Evolutionary conservation across 2,113 vertebrate species (phyloP), one percentile per base, ranked within the genome.

Genomic region (Hippocampus guttulatus): DNA sequence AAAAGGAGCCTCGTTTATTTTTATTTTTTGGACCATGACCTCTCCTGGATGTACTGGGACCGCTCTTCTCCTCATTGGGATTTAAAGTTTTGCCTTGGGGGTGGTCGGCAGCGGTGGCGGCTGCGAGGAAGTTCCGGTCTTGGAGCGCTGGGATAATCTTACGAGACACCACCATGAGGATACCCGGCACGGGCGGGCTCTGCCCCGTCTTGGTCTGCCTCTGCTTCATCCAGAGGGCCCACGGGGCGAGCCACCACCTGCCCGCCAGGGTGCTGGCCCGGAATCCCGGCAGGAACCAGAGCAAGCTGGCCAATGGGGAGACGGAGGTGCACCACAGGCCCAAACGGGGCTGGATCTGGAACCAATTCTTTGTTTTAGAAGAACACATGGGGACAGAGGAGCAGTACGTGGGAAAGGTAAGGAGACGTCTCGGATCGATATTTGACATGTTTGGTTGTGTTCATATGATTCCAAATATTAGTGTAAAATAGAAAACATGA

Each of bases 281-380:
- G 89, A 98, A 98, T 84, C 95, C 95, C 90, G 97, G 94, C 76
- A 92, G 85, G 90, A 99, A 98, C 84, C 95, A 95, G 91, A 98
- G 94, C 77, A 95, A 92, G 81, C 89, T 94, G 75, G 64, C 86
- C 67, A 95, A 95, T 62, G 94, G 93, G 0, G 95, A 98, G 91
- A 96, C 94, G 15, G 96, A 98, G 93, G 94, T 98, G 20, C 97
- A 99, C 89, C 97, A 99, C 89, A 93, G 96, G 75, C 97, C 96
- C 21, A 99, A 99, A 84, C 93, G 97, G 5, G 97, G 96, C 90
- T 99, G 97, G 97, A 98, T 99, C 79, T 99, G 97, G 97, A 99
- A 99, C 90, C 97, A 99, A 91, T 99, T 99, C 95, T 99, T 99
- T 93, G 96, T 99, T 95, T 95, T 99, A 96, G 97, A 99, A 95